Percentiles rank a stretch among this genome's conserved stretches.
Evolutionary conservation across 2,797 vertebrate genomes (phyloP).

Genomic region (Nyctibius grandis): DNA sequence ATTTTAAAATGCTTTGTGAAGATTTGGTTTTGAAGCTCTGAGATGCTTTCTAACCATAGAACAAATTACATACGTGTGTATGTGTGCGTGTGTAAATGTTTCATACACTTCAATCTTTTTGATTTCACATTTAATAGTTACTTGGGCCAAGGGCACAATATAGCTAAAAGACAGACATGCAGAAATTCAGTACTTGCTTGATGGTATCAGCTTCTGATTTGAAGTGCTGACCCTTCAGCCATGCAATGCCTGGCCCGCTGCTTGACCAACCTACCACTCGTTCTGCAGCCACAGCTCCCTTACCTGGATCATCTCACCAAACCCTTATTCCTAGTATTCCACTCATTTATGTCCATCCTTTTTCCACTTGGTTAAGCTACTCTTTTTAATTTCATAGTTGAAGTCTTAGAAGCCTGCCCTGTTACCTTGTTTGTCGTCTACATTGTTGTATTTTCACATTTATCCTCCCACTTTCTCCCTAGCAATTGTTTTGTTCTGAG

Average conservation of each 20-base stretch:
- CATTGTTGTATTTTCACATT: neutral
- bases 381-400: neutral
- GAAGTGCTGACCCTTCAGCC: neutral
- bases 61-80: fast-evolving
- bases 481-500: neutral
- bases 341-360: neutral
- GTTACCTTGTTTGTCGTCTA: neutral
- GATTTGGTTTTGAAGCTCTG: neutral
- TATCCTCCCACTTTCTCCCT: neutral
- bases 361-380: neutral
- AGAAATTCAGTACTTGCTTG: neutral
- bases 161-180: neutral
- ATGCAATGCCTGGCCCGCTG: too few species aligned
- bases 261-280: fast-evolving
- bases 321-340: neutral
- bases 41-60: neutral
- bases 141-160: neutral
- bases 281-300: neutral
- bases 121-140: neutral
- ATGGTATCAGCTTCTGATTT: neutral
- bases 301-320: neutral
- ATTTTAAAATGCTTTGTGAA: neutral
- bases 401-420: neutral
- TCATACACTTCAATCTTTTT: neutral
- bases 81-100: neutral